phyloP scores from a whole-genome alignment of 2,113 vertebrate species.

The Heliornis fulica region DNA sequence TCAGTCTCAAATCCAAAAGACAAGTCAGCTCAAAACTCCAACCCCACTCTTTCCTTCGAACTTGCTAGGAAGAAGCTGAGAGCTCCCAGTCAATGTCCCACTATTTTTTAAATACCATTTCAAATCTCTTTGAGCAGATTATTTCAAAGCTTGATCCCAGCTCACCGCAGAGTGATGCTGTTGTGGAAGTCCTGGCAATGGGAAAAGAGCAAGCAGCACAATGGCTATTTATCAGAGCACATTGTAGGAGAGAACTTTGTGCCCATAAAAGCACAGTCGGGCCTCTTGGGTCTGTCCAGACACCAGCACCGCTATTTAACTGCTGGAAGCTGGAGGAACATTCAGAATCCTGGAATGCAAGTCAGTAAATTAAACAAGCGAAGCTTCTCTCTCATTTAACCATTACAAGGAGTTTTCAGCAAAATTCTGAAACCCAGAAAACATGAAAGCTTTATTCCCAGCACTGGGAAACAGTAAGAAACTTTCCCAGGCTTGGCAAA shows the following conservation, averaged over 20 bases:
- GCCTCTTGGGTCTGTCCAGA: constrained; percentile 32
- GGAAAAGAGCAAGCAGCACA: constrained; percentile 11
- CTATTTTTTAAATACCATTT: constrained; percentile 39
- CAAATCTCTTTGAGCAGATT: constrained; percentile 11
- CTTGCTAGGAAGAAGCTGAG: not conserved
- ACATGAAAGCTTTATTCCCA: not conserved
- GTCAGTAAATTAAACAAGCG: constrained; percentile 29
- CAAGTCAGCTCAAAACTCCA: not conserved
- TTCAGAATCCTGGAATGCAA: constrained; percentile 16
- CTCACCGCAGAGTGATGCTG: not conserved
- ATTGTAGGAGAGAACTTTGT: constrained; percentile 13
- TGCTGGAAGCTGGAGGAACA: not conserved
- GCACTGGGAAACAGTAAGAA: not conserved
- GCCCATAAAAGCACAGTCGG: constrained; percentile 52
- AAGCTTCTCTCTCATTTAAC: constrained; percentile 14
- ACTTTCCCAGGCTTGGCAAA: not conserved
- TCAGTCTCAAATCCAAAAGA: not conserved
- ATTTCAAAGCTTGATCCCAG: constrained; percentile 39
- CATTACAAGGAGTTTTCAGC: not conserved
- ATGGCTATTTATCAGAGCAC: constrained; percentile 39
- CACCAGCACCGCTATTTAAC: constrained; percentile 29
- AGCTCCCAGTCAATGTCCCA: not conserved
- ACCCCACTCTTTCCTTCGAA: not conserved
- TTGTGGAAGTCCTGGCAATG: constrained; percentile 20
- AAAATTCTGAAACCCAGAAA: not conserved